Evolutionary conservation across 2,888 invertebrate genomes (phyloP).

Genomic region (Caradrina kadenii): DNA sequence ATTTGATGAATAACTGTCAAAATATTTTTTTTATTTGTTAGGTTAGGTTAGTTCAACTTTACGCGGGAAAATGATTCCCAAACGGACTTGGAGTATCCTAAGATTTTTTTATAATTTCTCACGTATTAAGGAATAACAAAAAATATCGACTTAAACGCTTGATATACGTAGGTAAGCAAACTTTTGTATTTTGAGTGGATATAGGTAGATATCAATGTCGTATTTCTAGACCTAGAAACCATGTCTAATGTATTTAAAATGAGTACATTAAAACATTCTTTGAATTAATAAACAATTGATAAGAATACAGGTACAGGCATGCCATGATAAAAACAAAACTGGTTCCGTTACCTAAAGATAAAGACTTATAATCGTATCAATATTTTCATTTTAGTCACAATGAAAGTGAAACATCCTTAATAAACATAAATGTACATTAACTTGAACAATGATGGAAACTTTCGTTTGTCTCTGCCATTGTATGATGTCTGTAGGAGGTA

Average conservation of each 20-base stretch:
- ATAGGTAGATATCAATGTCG: not conserved
- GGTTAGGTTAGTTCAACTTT: too few relatives aligned
- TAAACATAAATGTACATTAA: not conserved
- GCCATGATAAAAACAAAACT: slow-evolving; percentile 1
- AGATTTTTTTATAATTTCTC: too few relatives aligned
- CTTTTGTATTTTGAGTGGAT: too few relatives aligned
- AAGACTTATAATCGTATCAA: not conserved
- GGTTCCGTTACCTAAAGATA: not conserved
- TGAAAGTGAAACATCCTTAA: slow-evolving; percentile 4
- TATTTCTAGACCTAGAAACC: not conserved
- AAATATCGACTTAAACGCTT: too few relatives aligned
- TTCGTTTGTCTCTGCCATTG: not conserved
- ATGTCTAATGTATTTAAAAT: not conserved
- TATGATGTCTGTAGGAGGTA: not conserved
- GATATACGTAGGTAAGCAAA: too few relatives aligned
- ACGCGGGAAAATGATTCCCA: too few relatives aligned
- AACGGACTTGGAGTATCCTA: too few relatives aligned
- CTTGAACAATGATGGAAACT: not conserved
- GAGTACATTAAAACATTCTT: not conserved
- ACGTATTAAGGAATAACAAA: too few relatives aligned
- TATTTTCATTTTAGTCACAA: not conserved
- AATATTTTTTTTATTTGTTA: too few relatives aligned
- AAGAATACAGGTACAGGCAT: not conserved
- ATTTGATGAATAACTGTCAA: too few relatives aligned
- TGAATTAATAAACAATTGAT: not conserved